Evolutionary conservation across 2,888 invertebrate genomes (phyloP), one percentile per base, ranked within the genome.

Genomic region (Thereva unica): DNA sequence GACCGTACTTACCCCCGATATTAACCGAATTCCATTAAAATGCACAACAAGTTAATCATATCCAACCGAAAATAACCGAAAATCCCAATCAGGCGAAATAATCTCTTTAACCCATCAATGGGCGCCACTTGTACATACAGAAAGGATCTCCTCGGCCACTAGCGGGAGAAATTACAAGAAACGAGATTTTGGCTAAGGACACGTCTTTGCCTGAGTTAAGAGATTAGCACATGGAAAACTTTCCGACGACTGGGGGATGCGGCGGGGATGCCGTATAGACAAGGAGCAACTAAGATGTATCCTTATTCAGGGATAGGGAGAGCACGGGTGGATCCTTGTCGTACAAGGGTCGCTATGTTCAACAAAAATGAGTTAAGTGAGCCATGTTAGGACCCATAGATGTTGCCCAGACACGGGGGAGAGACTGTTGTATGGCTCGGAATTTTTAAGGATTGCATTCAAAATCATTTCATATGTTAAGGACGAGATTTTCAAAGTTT

Each of bases 11-110:
- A 50, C 10, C 50, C 49, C 52, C 37, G 59, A 54, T 65, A 67
- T 64, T 69, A 67, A 65, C 67, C 67, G 50, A 67, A 67, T 69
- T 67, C 69, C 67, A 67, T 69, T 67, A 69, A 69, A 69, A 69
- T 69, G 69, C 67, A 66, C 67, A 67, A 66, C 69, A 69, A 69
- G 69, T 68, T 69, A 69, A 69, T 69, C 69, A 68, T 68, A 69
- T 69, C 67, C 63, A 66, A 56, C 63, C 66, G 64, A 69, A 66
- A 66, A 69, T 67, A 64, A 65, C 67, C 66, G 66, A 69, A 67
- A 69, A 69, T 69, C 67, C 67, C 66, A 69, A 69, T 69, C 69
- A 69, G 49, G 66, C 67, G 69, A 68, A 69, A 69, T 69, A 69
- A 69, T 69, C 69, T 69, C 66, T 59, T 69, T 69, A 69, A 68